Evolutionary conservation across 2,797 vertebrate species (phyloP).

Genomic region (Cryptoprocta ferox): DNA sequence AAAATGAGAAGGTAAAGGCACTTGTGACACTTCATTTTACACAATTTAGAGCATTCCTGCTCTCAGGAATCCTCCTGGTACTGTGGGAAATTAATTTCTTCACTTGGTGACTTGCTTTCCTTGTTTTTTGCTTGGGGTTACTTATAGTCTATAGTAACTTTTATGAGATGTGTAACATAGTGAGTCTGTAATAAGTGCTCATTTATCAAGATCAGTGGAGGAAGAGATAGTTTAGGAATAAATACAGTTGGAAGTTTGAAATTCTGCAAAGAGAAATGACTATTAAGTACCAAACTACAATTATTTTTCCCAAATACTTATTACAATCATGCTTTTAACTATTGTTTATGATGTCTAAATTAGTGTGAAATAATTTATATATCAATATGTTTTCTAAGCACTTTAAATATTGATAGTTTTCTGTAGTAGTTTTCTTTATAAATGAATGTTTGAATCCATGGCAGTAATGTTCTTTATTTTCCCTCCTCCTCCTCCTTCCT

Average conservation of each 20-base stretch:
- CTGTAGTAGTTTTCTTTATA: background rate
- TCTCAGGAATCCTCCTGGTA: background rate
- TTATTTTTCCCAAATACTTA: background rate
- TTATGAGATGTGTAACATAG: background rate
- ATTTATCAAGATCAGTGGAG: background rate
- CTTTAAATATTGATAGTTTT: background rate
- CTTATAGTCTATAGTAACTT: background rate
- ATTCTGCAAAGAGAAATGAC: constrained; percentile 22
- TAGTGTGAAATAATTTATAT: background rate
- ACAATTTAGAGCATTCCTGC: background rate
- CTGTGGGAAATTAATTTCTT: background rate
- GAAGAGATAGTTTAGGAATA: constrained; percentile 22
- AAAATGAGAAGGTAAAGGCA: background rate
- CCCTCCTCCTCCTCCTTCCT: too few species aligned
- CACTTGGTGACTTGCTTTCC: background rate
- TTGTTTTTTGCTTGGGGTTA: background rate
- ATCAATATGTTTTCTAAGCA: background rate
- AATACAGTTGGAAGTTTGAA: background rate
- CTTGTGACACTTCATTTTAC: background rate
- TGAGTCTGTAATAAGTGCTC: background rate
- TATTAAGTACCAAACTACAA: background rate
- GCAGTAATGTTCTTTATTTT: background rate
- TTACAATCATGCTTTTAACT: background rate
- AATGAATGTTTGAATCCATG: background rate
- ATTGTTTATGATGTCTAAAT: background rate